Conservation (phyloP, 2,888 invertebrate genomes). For the Priocnemis perturbator region DNA sequence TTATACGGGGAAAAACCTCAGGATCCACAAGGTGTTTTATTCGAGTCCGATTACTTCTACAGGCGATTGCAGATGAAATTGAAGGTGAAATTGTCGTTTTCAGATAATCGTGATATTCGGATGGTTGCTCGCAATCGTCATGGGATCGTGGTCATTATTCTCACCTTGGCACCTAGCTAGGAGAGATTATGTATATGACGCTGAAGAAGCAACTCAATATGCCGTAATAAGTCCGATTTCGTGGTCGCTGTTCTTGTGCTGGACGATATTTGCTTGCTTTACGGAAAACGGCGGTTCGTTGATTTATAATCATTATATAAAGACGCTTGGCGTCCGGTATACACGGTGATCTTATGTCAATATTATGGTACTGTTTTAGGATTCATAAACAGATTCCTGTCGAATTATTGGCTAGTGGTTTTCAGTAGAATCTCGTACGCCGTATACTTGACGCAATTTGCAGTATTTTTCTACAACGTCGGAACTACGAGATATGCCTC, state of each 20-base stretch:
- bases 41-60: no score
- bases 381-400: conserved; percentile 76
- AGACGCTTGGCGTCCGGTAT: background rate
- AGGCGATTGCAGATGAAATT: background rate
- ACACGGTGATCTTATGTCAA: background rate
- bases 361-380: conserved; percentile 70
- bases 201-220: conserved; percentile 80
- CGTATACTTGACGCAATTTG: conserved; percentile 81
- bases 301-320: background rate
- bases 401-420: conserved; percentile 78
- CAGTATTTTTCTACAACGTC: conserved; percentile 81
- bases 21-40: conserved; percentile 71
- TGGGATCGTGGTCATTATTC: conserved; percentile 78
- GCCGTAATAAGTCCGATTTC: conserved; percentile 82
- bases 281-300: conserved; percentile 77
- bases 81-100: conserved; percentile 16
- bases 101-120: conserved; percentile 78
- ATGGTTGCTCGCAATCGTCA: conserved; percentile 77
- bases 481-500: conserved; percentile 80
- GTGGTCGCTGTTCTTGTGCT: conserved; percentile 79
- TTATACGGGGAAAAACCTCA: conserved; percentile 74
- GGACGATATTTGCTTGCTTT: conserved; percentile 81
- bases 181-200: conserved; percentile 79
- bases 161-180: conserved; percentile 79
- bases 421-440: conserved; percentile 83